A percentile compares a stretch with the other conserved stretches of the same genome.
phyloP scores from a whole-genome alignment of 1,140 invertebrate genomes.

The Lamellibrachia luymesi region DNA sequence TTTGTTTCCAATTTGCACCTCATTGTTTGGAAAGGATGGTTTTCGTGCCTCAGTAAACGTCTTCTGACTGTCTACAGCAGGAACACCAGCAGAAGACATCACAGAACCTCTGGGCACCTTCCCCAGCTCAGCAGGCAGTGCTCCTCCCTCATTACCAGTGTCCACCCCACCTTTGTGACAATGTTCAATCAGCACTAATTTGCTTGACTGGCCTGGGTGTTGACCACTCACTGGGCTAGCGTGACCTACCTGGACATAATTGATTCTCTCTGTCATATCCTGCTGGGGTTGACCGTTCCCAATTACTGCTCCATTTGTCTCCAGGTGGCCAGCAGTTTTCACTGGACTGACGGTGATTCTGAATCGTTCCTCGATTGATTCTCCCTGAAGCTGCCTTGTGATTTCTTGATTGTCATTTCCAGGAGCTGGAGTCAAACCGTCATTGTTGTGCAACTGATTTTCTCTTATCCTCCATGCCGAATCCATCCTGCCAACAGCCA shows the following conservation, averaged over 20 bases:
- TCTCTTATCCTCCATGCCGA: neutral
- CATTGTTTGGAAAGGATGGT: neutral
- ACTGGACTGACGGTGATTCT: neutral
- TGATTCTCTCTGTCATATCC: neutral
- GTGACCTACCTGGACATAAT: neutral
- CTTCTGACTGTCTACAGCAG: neutral
- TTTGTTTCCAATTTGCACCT: neutral
- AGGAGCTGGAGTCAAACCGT: neutral
- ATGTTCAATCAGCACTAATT: neutral
- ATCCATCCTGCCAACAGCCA: neutral
- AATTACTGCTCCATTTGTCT: neutral
- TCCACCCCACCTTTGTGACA: neutral
- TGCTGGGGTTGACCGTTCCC: neutral
- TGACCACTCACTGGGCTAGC: neutral
- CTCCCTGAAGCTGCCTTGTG: neutral
- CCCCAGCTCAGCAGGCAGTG: neutral
- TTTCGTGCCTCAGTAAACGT: too few relatives aligned
- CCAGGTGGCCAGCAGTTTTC: neutral
- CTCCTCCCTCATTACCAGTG: neutral
- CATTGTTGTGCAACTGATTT: neutral
- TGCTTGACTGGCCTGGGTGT: neutral
- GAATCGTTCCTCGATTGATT: neutral
- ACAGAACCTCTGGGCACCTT: neutral
- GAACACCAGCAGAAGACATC: neutral
- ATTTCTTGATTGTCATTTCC: neutral